Percentiles rank a stretch among this genome's conserved stretches.
Conservation (phyloP, 1,140 invertebrate genomes). For the Eriocheir sinensis region DNA sequence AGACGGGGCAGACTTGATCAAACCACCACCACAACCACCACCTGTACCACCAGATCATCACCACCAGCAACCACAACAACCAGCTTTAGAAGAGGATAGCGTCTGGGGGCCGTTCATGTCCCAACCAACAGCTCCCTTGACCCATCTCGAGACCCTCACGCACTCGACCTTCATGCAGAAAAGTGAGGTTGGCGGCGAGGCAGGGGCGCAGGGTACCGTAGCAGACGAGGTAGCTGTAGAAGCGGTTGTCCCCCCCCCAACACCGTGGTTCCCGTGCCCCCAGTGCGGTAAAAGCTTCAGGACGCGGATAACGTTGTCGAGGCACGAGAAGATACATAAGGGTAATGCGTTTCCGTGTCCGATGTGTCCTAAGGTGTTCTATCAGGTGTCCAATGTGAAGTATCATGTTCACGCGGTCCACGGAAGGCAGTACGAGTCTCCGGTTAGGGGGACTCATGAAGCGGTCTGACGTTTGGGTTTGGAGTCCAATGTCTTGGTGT, state of each 20-base stretch:
- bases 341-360: constrained; percentile 75
- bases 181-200: not conserved
- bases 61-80: not conserved
- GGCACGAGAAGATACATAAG: constrained; percentile 74
- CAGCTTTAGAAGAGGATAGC: no score
- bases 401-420: constrained; percentile 73
- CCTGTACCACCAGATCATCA: not conserved
- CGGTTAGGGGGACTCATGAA: not conserved
- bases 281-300: constrained; percentile 70
- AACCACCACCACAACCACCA: constrained; percentile 58
- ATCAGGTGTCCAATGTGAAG: constrained; percentile 75
- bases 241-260: not conserved
- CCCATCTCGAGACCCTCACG: constrained; percentile 62
- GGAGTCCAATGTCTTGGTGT: no score
- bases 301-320: constrained; percentile 69
- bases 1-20: not conserved
- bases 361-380: constrained; percentile 72
- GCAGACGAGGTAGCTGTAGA: not conserved
- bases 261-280: constrained; percentile 68
- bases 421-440: constrained; percentile 60
- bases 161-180: constrained; percentile 54
- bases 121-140: constrained; percentile 44
- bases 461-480: no score
- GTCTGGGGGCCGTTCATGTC: no score
- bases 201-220: not conserved